These are phyloP conservation scores for Stichopus horrens DNA, from an alignment of 53 echinoderm and acorn worm species.

Conservation along the genomic window DNA sequence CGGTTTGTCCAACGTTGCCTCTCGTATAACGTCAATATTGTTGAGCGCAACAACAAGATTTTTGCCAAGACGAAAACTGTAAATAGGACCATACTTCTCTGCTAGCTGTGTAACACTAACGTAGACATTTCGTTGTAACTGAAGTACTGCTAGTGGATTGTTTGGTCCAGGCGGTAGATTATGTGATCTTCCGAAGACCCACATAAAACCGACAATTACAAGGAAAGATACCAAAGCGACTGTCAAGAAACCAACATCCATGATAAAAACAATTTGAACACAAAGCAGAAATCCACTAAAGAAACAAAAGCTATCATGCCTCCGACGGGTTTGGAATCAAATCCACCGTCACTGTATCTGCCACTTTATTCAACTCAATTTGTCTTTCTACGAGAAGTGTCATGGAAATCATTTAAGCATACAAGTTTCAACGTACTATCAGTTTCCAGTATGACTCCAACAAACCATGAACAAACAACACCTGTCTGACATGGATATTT, in stretches of 20 bases:
- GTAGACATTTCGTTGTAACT: neutral
- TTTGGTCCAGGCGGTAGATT: neutral
- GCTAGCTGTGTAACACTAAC: neutral
- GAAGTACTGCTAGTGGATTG: neutral
- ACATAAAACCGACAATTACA: neutral
- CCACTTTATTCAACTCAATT: too few relatives aligned
- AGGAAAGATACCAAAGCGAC: neutral
- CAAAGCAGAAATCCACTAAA: too few relatives aligned
- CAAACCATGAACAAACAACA: too few relatives aligned
- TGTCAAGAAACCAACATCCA: neutral
- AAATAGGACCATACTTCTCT: slow-evolving; percentile 48
- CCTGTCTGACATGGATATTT: too few relatives aligned
- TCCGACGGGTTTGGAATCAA: too few relatives aligned
- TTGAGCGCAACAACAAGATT: slow-evolving; percentile 49
- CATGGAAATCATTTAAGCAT: too few relatives aligned
- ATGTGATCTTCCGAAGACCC: neutral
- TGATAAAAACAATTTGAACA: neutral
- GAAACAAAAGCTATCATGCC: too few relatives aligned
- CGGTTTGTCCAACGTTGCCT: slow-evolving; percentile 37
- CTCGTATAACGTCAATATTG: slow-evolving; percentile 12
- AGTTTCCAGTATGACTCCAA: too few relatives aligned
- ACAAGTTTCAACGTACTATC: too few relatives aligned
- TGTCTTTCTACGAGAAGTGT: too few relatives aligned
- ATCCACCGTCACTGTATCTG: too few relatives aligned
- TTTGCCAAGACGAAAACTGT: slow-evolving; percentile 32